Evolutionary conservation across 1,140 invertebrate species (phyloP).

Genomic region (Megalopta genalis): DNA sequence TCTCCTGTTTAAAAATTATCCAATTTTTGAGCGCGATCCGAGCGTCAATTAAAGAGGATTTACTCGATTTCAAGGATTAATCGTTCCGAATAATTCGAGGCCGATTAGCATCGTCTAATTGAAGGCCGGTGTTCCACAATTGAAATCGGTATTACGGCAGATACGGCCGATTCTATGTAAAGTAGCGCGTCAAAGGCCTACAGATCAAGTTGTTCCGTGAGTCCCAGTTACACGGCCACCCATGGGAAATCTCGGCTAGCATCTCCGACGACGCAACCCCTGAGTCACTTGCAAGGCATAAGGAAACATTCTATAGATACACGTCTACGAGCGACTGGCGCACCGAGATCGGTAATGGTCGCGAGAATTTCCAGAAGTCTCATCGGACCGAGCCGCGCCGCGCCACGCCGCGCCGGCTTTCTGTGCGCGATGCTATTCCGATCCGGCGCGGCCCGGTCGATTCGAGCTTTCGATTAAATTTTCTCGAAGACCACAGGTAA

Average conservation of each 20-base stretch:
- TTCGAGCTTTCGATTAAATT: constrained; percentile 55
- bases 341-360: constrained; percentile 54
- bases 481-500: constrained; percentile 39
- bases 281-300: constrained; percentile 34
- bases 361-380: constrained; percentile 54
- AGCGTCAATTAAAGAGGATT: too few relatives aligned
- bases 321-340: constrained; percentile 33
- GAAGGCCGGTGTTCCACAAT: constrained; percentile 4
- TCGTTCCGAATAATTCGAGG: not conserved
- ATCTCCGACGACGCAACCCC: constrained; percentile 19
- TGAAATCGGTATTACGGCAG: constrained; percentile 11
- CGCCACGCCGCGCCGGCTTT: not conserved
- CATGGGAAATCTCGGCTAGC: constrained; percentile 57
- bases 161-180: constrained; percentile 13
- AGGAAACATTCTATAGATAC: constrained; percentile 46
- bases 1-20: too few relatives aligned
- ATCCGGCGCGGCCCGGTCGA: constrained; percentile 12
- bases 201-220: constrained; percentile 34
- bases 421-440: constrained; percentile 35
- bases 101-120: constrained; percentile 29
- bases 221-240: constrained; percentile 39
- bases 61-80: too few relatives aligned
- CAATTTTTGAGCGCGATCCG: too few relatives aligned
- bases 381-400: constrained; percentile 15
- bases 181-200: constrained; percentile 44